Conservation (phyloP, 2,888 invertebrate species). For the Pseudanteris insignis region DNA sequence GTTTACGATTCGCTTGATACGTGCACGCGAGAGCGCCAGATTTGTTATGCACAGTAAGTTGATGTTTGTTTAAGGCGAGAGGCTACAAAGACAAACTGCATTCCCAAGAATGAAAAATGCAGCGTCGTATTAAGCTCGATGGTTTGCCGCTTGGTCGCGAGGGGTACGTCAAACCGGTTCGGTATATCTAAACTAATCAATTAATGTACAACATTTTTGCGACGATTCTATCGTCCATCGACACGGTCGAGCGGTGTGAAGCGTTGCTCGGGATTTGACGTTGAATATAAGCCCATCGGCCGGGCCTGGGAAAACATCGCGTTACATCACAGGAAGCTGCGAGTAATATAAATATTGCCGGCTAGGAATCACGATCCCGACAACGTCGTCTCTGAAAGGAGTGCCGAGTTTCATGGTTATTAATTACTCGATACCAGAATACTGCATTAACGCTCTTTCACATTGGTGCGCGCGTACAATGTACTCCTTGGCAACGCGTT, state of each 20-base stretch:
- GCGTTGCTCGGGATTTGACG: slow-evolving; percentile 16
- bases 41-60: too few relatives aligned
- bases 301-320: slow-evolving; percentile 32
- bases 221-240: slow-evolving; percentile 47
- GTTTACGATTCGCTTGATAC: too few relatives aligned
- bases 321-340: slow-evolving; percentile 21
- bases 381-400: slow-evolving; percentile 39
- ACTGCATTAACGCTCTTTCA: slow-evolving; percentile 57
- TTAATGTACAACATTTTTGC: slow-evolving; percentile 36
- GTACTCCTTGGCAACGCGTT: slow-evolving; percentile 48
- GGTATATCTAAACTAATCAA: slow-evolving; percentile 38
- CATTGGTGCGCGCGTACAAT: slow-evolving; percentile 47
- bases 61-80: too few relatives aligned
- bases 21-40: too few relatives aligned
- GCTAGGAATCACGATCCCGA: slow-evolving; percentile 29
- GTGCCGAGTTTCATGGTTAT: slow-evolving; percentile 58
- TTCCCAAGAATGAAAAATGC: too few relatives aligned
- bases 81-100: too few relatives aligned
- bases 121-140: slow-evolving; percentile 3
- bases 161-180: slow-evolving; percentile 22
- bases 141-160: slow-evolving; percentile 28
- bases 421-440: slow-evolving; percentile 60
- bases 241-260: slow-evolving; percentile 19
- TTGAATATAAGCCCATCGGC: slow-evolving; percentile 4
- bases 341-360: slow-evolving; percentile 38